A percentile compares a stretch with the other conserved stretches of the same genome.
Evolutionary conservation across 2,113 vertebrate species (phyloP).

Genomic region (Corvus moneduloides): DNA sequence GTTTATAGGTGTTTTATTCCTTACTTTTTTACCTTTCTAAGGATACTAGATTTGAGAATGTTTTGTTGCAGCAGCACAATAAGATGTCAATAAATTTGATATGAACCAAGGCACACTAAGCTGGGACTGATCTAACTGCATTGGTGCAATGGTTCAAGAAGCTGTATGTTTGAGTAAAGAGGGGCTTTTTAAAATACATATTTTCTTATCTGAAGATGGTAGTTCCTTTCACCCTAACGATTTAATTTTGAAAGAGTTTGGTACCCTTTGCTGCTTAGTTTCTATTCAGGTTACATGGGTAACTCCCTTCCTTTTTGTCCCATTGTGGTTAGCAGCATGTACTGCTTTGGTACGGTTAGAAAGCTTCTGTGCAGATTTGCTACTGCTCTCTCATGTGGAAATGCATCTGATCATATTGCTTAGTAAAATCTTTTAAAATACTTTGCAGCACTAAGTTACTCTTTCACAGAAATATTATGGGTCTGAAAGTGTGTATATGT

Average conservation of each 20-base stretch:
- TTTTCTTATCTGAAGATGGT: not conserved
- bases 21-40: not conserved
- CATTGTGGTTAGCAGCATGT: slow-evolving; percentile 17
- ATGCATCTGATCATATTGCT: not conserved
- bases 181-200: not conserved
- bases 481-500: not conserved
- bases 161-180: not conserved
- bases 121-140: not conserved
- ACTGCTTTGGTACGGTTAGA: not conserved
- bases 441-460: not conserved
- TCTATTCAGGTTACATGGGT: slow-evolving; percentile 44
- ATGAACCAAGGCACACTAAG: not conserved
- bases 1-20: not conserved
- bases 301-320: slow-evolving; percentile 62
- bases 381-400: slow-evolving; percentile 23
- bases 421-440: not conserved
- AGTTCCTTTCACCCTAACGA: not conserved
- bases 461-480: not conserved
- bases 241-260: not conserved
- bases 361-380: not conserved
- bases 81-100: not conserved
- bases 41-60: not conserved
- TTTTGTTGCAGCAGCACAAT: not conserved
- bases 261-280: slow-evolving; percentile 23
- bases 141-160: not conserved